These are phyloP conservation scores for Drosophila neocordata DNA, from an alignment of 1,140 invertebrate species.

Conservation along the genomic window DNA sequence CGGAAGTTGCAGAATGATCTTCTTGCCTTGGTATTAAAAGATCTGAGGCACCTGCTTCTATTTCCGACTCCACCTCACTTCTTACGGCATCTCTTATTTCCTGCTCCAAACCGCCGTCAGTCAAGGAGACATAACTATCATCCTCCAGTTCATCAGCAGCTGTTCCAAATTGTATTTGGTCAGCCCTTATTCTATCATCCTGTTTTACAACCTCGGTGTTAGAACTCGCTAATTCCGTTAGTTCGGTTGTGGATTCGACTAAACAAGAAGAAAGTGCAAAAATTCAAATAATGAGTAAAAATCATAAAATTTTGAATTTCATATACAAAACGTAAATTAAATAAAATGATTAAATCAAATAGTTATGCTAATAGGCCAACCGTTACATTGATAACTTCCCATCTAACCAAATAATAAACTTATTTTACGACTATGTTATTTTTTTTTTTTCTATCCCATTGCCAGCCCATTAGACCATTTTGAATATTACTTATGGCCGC, in stretches of 20 bases:
- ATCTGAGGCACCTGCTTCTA: conserved; percentile 36
- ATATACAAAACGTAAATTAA: conserved; percentile 13
- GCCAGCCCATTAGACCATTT: conserved; percentile 44
- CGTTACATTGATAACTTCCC: conserved; percentile 61
- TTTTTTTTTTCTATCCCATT: conserved; percentile 12
- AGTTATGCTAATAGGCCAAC: conserved; percentile 41
- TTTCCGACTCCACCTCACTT: conserved; percentile 61
- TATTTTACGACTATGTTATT: conserved; percentile 52
- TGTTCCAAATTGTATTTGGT: conserved; percentile 9
- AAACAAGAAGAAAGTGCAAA: not conserved
- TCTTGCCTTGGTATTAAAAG: conserved; percentile 27
- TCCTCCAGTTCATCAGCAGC: conserved; percentile 33
- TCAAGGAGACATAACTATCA: conserved; percentile 47
- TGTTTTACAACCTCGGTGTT: conserved; percentile 7
- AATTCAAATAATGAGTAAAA: not conserved
- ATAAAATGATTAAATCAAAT: not conserved
- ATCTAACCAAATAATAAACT: conserved; percentile 62
- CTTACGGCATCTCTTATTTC: conserved; percentile 67
- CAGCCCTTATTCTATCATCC: conserved; percentile 14
- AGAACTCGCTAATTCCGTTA: conserved; percentile 23
- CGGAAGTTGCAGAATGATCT: conserved; percentile 1
- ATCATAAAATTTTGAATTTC: not conserved
- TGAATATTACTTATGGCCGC: conserved; percentile 49
- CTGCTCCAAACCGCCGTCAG: conserved; percentile 54
- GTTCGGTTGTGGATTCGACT: conserved; percentile 55